Base-by-base conservation (phyloP, 1,140 invertebrate genomes). In the Dendroctonus valens region DNA sequence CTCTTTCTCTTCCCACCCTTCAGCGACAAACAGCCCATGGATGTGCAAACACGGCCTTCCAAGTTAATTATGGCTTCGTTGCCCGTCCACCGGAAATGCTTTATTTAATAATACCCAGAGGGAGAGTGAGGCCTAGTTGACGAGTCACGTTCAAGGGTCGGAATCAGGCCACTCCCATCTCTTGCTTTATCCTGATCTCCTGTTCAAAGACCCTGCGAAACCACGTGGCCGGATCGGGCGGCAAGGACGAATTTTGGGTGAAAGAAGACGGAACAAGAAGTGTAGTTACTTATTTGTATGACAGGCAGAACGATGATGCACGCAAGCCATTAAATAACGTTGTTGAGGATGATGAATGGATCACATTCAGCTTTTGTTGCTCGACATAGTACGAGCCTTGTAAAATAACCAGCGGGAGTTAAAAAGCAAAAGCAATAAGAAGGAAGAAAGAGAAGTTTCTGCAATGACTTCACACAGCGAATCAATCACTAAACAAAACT, bases 181-280 rank as follows among this genome's bases (percentile, higher is more conserved):
- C 65, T 61, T 62, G 48, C 51, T 14, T 59, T 48, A 44, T 60
- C 57, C 59, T 68, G 58, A 49, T 49, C 66, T 68, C 66, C 66
- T 68, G 66, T 68, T 68, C 53, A 42, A 53, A 63, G 59, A 63
- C 60, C 66, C 66, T 68, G 62, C 66, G 59, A 62, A 50, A 58
- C 66, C 66, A 68, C 66, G 66, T 68, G 66, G 66, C 44, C 14
- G 41, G 44, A 51, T 15, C 59, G 59, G 39, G 41, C 52, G 37
- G 46, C 66, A 68, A 68, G 66, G 66, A 60, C 66, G 66, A 57
- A 52, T 54, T 49, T 57, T 12, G 50, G 41, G 38, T 42, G 57
- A 38, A 48, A 9, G 41, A 11, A 38, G 41, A 37, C 44, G 26
- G 39, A 59, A 51, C 41, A 51, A 8, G 55, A 66, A 55, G 14